Conservation (phyloP, 1,140 invertebrate genomes). For the Drosophila trapezifrons region DNA sequence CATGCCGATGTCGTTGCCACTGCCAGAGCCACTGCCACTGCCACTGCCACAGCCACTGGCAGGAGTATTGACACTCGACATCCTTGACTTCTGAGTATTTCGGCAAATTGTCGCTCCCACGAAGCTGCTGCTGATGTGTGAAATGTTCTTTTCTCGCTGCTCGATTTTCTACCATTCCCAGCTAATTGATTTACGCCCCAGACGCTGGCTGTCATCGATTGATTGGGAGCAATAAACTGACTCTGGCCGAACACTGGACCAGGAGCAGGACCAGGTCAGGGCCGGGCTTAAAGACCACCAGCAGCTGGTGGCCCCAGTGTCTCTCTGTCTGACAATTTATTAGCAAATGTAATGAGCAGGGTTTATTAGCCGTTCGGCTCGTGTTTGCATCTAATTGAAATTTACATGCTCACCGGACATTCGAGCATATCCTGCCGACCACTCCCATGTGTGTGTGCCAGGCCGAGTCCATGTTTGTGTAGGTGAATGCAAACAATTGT, state of each 20-base stretch:
- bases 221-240: constrained; percentile 57
- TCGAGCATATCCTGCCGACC: constrained; percentile 24
- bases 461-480: constrained; percentile 12
- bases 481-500: constrained; percentile 74
- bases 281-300: constrained; percentile 23
- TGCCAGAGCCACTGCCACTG: constrained; percentile 7
- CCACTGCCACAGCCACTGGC: not conserved
- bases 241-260: constrained; percentile 12
- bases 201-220: constrained; percentile 58
- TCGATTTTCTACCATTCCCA: constrained; percentile 23
- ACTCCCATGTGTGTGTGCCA: constrained; percentile 4
- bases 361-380: constrained; percentile 65
- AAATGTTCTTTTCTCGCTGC: constrained; percentile 25
- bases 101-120: constrained; percentile 46
- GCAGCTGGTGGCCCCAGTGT: constrained; percentile 1
- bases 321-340: constrained; percentile 68
- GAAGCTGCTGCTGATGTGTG: constrained; percentile 44
- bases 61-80: constrained; percentile 17
- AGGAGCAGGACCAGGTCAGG: constrained; percentile 14
- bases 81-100: constrained; percentile 29
- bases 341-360: constrained; percentile 77
- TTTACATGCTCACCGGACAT: constrained; percentile 63
- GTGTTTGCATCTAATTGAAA: constrained; percentile 78
- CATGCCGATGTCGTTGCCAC: not conserved
- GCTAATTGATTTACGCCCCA: constrained; percentile 61